Conservation (phyloP, 2,888 invertebrate genomes). For the Pimpla rufipes region DNA sequence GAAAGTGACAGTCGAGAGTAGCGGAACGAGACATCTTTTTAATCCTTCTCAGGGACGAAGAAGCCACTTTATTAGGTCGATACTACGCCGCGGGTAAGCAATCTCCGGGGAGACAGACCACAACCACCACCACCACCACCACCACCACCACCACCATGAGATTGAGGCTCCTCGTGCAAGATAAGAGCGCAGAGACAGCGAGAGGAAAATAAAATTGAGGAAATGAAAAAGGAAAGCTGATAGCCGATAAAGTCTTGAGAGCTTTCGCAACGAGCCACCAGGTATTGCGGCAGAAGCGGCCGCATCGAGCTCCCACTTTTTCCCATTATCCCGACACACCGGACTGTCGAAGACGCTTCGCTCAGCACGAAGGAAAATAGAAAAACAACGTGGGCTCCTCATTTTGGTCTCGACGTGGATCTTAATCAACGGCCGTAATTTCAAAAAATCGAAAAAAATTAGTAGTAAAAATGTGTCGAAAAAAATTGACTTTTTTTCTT, state of each 20-base stretch:
- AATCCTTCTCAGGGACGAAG: conserved; percentile 36
- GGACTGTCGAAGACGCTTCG: conserved; percentile 3
- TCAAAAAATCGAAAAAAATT: too few relatives aligned
- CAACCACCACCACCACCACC: too few relatives aligned
- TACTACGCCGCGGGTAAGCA: conserved; percentile 31
- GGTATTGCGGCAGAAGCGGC: conserved; percentile 25
- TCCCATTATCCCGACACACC: conserved; percentile 12
- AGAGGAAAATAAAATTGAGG: conserved; percentile 38
- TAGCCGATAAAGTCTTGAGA: conserved; percentile 48
- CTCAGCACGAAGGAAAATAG: not conserved
- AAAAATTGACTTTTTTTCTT: too few relatives aligned
- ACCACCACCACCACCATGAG: not conserved
- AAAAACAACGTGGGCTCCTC: not conserved
- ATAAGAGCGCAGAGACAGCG: not conserved
- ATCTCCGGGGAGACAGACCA: conserved; percentile 32
- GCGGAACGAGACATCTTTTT: conserved; percentile 24
- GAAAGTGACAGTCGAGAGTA: conserved; percentile 13
- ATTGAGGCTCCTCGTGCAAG: conserved; percentile 9
- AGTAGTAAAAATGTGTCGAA: too few relatives aligned
- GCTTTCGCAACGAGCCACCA: conserved; percentile 31
- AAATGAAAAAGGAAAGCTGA: conserved; percentile 36
- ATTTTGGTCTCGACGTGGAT: not conserved
- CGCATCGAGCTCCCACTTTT: not conserved
- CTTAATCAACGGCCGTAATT: not conserved
- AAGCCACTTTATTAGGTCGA: conserved; percentile 57